Percentiles rank a stretch among this genome's conserved stretches.
Conservation (phyloP, 2,797 vertebrate species). For the Chelmon rostratus region DNA sequence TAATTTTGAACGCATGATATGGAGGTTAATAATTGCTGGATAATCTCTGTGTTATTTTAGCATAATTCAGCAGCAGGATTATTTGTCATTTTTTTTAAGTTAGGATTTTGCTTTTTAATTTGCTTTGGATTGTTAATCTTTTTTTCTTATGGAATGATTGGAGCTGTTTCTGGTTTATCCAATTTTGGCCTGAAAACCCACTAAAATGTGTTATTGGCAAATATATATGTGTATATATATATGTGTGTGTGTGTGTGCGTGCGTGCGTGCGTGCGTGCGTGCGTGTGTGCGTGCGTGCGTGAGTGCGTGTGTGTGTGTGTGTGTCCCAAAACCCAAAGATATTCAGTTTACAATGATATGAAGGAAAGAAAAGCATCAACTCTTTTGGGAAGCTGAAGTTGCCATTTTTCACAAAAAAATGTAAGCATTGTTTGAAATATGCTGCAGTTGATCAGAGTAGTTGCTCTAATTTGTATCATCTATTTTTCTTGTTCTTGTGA, state of each 20-base stretch:
- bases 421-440: neutral
- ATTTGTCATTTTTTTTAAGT: conserved; percentile 67
- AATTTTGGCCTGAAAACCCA: conserved; percentile 26
- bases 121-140: conserved; percentile 58
- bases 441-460: neutral
- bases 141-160: conserved; percentile 24
- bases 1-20: conserved; percentile 76
- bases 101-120: conserved; percentile 67
- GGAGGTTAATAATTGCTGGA: conserved; percentile 71
- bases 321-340: too few relatives aligned
- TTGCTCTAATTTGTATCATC: neutral
- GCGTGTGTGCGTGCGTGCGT: too few relatives aligned
- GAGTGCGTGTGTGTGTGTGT: too few relatives aligned
- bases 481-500: neutral
- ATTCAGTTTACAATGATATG: neutral
- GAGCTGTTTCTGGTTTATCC: conserved; percentile 32
- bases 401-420: neutral
- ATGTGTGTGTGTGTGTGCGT: neutral
- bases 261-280: too few relatives aligned
- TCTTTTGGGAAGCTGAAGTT: neutral
- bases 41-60: conserved; percentile 71
- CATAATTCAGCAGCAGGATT: conserved; percentile 66
- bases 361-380: neutral
- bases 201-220: neutral
- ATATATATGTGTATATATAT: neutral